These are phyloP conservation scores for Oreochromis aureus DNA, from an alignment of 2,113 vertebrate species.

Conservation along the genomic window DNA sequence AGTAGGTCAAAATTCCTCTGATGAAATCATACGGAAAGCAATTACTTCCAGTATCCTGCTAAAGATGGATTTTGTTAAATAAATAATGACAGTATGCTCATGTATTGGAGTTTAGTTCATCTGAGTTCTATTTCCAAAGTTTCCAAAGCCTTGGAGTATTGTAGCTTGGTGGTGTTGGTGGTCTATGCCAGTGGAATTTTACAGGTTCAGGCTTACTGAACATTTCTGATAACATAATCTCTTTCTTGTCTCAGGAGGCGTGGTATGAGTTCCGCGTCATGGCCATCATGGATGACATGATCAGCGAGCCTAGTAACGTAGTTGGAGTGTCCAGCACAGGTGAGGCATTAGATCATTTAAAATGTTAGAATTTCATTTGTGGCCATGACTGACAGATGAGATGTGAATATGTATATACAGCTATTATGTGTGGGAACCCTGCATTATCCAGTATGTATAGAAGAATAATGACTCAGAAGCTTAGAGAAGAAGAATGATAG, in stretches of 20 bases:
- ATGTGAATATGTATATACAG: neutral
- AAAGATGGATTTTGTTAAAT: neutral
- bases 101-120: neutral
- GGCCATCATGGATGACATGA: slow-evolving; percentile 94
- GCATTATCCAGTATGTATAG: neutral
- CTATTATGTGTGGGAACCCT: neutral
- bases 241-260: slow-evolving; percentile 77
- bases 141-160: neutral
- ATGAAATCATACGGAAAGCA: neutral
- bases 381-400: neutral
- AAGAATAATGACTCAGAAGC: neutral
- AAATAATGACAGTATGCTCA: neutral
- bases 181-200: neutral
- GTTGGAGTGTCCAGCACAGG: slow-evolving; percentile 98
- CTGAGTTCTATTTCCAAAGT: neutral
- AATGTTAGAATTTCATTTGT: neutral
- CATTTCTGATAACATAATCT: neutral
- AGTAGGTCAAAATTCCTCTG: neutral
- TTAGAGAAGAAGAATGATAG: neutral
- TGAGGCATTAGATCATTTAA: slow-evolving; percentile 45
- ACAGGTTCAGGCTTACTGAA: neutral
- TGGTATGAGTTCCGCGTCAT: slow-evolving; percentile 97
- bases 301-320: slow-evolving; percentile 94
- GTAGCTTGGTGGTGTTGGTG: neutral
- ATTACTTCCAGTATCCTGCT: neutral